A percentile compares a stretch with the other conserved stretches of the same genome.
These are phyloP conservation scores for Poecilus cupreus DNA, from an alignment of 2,888 invertebrate genomes.

Conservation along the genomic window DNA sequence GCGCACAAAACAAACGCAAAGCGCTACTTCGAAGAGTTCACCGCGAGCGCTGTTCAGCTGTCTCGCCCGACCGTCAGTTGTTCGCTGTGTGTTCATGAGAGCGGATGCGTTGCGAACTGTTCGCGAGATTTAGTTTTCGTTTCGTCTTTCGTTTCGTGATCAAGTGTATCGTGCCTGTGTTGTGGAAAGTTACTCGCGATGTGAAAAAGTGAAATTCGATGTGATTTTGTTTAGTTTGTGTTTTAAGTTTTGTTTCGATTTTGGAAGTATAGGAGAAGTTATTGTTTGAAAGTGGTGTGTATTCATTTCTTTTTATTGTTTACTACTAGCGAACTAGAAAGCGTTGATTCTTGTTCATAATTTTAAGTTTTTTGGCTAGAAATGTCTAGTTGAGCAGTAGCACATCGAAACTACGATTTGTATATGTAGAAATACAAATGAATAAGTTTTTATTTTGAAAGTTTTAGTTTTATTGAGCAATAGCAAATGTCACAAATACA, in stretches of 20 bases:
- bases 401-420: too few species aligned
- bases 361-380: neutral
- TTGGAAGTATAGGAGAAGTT: neutral
- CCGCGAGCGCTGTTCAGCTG: neutral
- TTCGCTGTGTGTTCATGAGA: neutral
- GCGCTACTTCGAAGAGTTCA: neutral
- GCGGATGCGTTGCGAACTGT: neutral
- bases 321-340: neutral
- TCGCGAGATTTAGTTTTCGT: neutral
- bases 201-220: constrained; percentile 50
- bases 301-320: neutral
- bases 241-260: constrained; percentile 1
- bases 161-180: neutral
- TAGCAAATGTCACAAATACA: too few species aligned
- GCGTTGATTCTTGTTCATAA: neutral
- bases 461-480: too few species aligned
- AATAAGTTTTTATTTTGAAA: too few species aligned
- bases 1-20: constrained; percentile 1
- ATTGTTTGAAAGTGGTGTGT: neutral
- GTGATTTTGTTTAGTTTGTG: constrained; percentile 47
- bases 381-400: neutral
- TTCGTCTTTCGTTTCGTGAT: neutral
- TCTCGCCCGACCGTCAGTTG: neutral
- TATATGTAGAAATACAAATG: too few species aligned
- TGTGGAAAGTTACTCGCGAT: constrained; percentile 42